Base-by-base conservation (phyloP, 2,113 vertebrate genomes). In the Ptilonorhynchus violaceus region DNA sequence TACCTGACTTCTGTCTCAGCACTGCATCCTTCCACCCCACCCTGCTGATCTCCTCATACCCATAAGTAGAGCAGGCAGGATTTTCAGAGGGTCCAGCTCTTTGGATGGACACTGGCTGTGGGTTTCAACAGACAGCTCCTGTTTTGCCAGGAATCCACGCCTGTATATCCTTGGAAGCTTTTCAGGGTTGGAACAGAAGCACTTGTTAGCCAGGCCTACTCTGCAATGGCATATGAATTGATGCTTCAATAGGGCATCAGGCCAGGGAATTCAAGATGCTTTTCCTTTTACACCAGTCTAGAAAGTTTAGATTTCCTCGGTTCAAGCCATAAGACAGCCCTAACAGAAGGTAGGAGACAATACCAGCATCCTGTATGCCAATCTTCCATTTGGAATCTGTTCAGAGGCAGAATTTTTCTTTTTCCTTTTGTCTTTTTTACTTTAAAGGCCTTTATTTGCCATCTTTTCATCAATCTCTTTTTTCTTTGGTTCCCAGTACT, bases 241-340 rank as follows among this genome's bases (percentile, higher is more conserved):
- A 58, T 95, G 91, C 74, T 94, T 92, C 86, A 92, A 47, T 31
- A 96, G 53, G 93, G 95, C 96, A 92, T 78, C 9, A 6, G 75
- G 86, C 85, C 92, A 96, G 83, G 88, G 59, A 92, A 92, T 83
- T 93, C 91, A 97, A 93, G 83, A 93, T 92, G 85, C 78, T 85
- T 94, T 87, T 88, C 37, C 76, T 92, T 92, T 77, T 91, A 50
- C 23, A 70, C 13, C 23, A 91, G 76, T 79, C 73, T 92, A 85
- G 92, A 95, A 96, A 96, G 96, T 94, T 37, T 89, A 77, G 72
- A 93, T 89, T 89, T 94, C 73, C 58, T 95, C 76, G 73, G 60
- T 64, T 89, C 78, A 84, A 93, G 91, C 31, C 76, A 59, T 79
- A 73, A 93, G 70, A 90, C 77, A 96, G 92, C 33, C 72, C 79